Percentiles rank a stretch among this genome's conserved stretches.
Conservation (phyloP, 2,888 invertebrate species). For the Hemithea aestivaria region DNA sequence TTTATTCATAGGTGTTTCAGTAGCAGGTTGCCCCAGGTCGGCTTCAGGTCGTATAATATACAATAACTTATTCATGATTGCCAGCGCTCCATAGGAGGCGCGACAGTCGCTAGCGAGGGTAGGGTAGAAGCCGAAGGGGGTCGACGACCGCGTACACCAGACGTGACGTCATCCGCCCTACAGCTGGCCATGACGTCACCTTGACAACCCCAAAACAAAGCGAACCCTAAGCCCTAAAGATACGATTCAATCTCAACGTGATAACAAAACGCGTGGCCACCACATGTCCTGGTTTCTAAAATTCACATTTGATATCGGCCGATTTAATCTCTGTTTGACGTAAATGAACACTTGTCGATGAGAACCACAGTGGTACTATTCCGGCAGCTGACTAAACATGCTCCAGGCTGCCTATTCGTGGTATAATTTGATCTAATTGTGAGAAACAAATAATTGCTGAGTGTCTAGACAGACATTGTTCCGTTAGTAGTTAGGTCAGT, state of each 20-base stretch:
- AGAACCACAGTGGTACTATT: conserved; percentile 39
- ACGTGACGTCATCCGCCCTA: conserved; percentile 75
- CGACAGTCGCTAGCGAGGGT: conserved; percentile 40
- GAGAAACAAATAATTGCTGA: conserved; percentile 6
- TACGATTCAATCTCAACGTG: conserved; percentile 56
- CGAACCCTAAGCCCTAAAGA: conserved; percentile 45
- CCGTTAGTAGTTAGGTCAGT: conserved; percentile 1
- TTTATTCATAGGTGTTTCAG: conserved; percentile 32
- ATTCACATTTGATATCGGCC: conserved; percentile 57
- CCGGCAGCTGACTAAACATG: conserved; percentile 34
- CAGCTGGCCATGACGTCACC: conserved; percentile 75
- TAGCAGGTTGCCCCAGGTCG: conserved; percentile 69
- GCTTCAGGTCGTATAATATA: conserved; percentile 48
- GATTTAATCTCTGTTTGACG: conserved; percentile 53
- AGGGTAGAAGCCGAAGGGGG: conserved; percentile 44
- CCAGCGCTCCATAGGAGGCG: conserved; percentile 43
- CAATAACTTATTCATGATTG: conserved; percentile 68
- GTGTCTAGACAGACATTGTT: conserved; percentile 2
- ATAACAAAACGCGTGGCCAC: conserved; percentile 46
- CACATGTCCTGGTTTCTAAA: conserved; percentile 59
- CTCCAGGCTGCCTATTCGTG: conserved; percentile 2
- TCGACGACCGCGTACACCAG: conserved; percentile 58
- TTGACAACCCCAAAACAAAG: conserved; percentile 41
- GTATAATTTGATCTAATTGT: conserved; percentile 1
- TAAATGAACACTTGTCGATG: conserved; percentile 48